Conservation (phyloP, 2,113 vertebrate species). For the Carettochelys insculpta region DNA sequence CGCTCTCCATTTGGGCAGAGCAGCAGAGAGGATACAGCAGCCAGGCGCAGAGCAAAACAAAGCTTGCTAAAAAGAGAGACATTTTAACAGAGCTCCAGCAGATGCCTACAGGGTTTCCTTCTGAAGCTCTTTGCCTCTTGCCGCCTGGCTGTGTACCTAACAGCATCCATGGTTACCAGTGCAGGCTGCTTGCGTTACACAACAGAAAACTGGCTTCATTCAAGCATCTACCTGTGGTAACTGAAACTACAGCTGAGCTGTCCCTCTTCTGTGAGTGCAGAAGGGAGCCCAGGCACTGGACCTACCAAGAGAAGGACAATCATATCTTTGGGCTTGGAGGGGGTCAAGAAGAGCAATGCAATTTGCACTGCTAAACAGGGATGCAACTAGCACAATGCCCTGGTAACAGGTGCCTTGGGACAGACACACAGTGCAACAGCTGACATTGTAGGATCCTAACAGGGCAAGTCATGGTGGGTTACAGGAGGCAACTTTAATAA, state of each 20-base stretch:
- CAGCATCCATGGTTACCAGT: slow-evolving; percentile 6
- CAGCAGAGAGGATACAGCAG: not conserved
- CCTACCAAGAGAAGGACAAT: not conserved
- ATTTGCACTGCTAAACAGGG: not conserved
- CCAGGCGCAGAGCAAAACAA: not conserved
- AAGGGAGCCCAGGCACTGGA: not conserved
- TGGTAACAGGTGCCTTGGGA: not conserved
- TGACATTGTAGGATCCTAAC: not conserved
- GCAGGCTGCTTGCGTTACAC: not conserved
- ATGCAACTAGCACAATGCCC: not conserved
- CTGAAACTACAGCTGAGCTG: not conserved
- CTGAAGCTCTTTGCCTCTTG: not conserved
- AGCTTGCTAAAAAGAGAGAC: not conserved
- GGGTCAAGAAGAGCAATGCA: not conserved
- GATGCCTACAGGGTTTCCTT: not conserved
- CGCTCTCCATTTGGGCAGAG: not conserved
- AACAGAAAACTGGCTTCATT: not conserved
- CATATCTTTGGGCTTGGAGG: not conserved
- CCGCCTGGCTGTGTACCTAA: not conserved
- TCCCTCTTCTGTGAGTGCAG: not conserved
- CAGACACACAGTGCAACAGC: not conserved
- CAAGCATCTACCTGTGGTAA: not conserved
- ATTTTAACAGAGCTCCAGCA: not conserved
- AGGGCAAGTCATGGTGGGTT: not conserved
- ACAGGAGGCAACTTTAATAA: not conserved